Base-by-base conservation (phyloP, 2,888 invertebrate species). In the Phymatocera aterrima region DNA sequence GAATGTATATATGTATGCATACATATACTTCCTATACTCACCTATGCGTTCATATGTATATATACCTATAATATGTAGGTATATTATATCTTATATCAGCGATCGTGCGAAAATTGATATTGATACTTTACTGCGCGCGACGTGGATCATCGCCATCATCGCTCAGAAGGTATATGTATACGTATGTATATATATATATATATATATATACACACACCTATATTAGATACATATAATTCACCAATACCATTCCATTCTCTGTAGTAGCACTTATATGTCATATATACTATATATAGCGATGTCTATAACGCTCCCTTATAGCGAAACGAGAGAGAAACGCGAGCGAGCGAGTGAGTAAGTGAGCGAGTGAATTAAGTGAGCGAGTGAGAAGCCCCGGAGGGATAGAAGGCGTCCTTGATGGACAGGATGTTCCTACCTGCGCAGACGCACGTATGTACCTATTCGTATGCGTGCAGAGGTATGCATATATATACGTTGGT, bases 401-500 rank as follows among this genome's bases (percentile, higher is more conserved):
- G 83, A 85, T 85, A 84, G 85, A 85, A 85, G 86, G 83, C 86
- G 87, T 85, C 87, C 87, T 87, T 87, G 87, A 87, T 87, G 85
- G 86, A 87, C 86, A 87, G 87, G 87, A 87, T 87, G 86, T 85
- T 83, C 84, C 87, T 86, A 86, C 84, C 86, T 81, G 84, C 81
- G 85, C 82, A 83, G 82, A 83, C 84, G 84, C 31, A n/a, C 46
- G 43, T 24, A 15, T 34, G n/a, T 10, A 12, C 46, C 46, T 3
- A 10, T 65, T 68, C 10, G 46, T 46, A 21, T 48, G 31, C 31
- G 48, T 72, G 24, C 28, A 1, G 6, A 72, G 15, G 5, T 34
- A 61, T 3, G n/a, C 31, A 61, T 28, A 31, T 57, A 43, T 2
- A 5, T 43, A 12, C 57, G n/a, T n/a, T n/a, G n/a, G n/a, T n/a